A percentile compares a stretch with the other conserved stretches of the same genome.
Evolutionary conservation across 2,888 invertebrate species (phyloP).

Genomic region (Lucinisca nassula): DNA sequence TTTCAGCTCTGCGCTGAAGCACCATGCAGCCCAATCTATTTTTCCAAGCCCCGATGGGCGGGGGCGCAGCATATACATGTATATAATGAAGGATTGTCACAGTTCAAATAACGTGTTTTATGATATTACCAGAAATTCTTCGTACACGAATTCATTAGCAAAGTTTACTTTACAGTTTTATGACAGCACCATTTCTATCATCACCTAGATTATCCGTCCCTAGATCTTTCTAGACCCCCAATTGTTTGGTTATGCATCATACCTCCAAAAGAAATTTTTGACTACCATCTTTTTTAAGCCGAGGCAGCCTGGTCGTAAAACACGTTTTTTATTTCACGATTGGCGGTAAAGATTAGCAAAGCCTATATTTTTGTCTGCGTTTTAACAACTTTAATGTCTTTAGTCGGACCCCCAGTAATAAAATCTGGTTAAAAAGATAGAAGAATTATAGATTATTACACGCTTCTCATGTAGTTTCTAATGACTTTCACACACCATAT

Average conservation of each 20-base stretch:
- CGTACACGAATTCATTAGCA: neutral
- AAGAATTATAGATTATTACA: neutral
- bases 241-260: neutral
- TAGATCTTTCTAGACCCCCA: neutral
- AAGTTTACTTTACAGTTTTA: too few relatives aligned
- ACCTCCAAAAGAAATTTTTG: neutral
- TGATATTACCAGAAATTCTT: neutral
- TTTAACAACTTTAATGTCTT: neutral
- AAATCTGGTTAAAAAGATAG: neutral
- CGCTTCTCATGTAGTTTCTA: neutral
- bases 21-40: too few relatives aligned
- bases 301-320: constrained; percentile 54
- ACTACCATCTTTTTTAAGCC: constrained; percentile 35
- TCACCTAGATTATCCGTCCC: neutral
- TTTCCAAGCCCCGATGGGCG: too few relatives aligned
- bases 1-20: too few relatives aligned
- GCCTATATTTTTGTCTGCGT: constrained; percentile 7
- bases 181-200: neutral
- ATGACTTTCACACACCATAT: neutral
- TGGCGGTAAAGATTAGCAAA: constrained; percentile 63
- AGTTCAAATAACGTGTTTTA: neutral
- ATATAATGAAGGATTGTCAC: neutral
- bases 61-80: too few relatives aligned
- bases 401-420: neutral
- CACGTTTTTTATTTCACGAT: constrained; percentile 64